Evolutionary conservation across 2,113 vertebrate genomes (phyloP).

Genomic region (Oncorhynchus kisutch): DNA sequence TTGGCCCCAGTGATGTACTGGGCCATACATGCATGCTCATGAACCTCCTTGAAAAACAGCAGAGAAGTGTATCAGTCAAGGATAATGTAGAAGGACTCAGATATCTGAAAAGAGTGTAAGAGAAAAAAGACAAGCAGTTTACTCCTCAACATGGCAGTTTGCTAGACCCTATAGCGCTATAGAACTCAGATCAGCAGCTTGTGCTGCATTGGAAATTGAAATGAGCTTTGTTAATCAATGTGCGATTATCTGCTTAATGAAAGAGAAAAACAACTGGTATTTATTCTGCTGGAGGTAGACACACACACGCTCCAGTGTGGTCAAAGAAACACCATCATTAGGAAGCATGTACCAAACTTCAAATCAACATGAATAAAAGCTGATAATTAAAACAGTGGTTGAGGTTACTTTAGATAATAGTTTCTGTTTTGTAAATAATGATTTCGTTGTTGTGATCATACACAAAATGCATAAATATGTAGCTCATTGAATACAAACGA

Average conservation of each 20-base stretch:
- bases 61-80: not conserved
- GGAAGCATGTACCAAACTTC: conserved; percentile 45
- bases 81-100: not conserved
- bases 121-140: not conserved
- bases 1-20: too few relatives aligned
- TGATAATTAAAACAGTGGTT: conserved; percentile 59
- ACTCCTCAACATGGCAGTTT: conserved; percentile 35
- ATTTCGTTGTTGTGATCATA: conserved; percentile 7
- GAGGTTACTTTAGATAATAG: conserved; percentile 52
- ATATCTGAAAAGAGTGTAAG: not conserved
- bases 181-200: not conserved
- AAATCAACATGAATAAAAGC: conserved; percentile 56
- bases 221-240: conserved; percentile 64
- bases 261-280: conserved; percentile 55
- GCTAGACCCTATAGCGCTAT: conserved; percentile 19
- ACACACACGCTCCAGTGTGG: conserved; percentile 21
- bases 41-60: not conserved
- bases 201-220: conserved; percentile 46
- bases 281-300: conserved; percentile 35
- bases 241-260: conserved; percentile 67
- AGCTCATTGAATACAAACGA: too few relatives aligned
- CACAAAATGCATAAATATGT: too few relatives aligned
- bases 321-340: conserved; percentile 54
- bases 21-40: not conserved
- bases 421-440: conserved; percentile 34